Conservation (phyloP, 92 coral and sea anemone genomes). For the Paragorgia papillata region DNA sequence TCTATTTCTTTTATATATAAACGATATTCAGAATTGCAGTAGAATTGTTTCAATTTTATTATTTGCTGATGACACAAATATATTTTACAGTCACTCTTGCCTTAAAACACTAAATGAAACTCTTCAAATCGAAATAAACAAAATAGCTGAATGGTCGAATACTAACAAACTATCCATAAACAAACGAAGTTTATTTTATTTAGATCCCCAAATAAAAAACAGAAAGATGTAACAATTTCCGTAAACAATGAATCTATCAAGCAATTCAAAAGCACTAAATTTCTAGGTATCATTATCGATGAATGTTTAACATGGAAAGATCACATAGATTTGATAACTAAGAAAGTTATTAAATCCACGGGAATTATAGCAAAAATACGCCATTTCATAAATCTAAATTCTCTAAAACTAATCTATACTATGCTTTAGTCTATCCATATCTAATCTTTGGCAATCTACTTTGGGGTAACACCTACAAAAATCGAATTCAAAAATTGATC, state of each 20-base stretch:
- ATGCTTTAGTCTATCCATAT: constrained; percentile 36
- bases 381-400: constrained; percentile 8
- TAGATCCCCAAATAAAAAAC: constrained; percentile 11
- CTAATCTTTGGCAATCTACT: no score
- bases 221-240: constrained; percentile 1
- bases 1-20: no score
- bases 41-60: constrained; percentile 17
- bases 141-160: constrained; percentile 3
- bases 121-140: constrained; percentile 6
- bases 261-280: constrained; percentile 10
- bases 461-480: no score
- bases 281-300: constrained; percentile 20
- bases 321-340: not conserved
- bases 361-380: constrained; percentile 7
- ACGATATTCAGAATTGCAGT: constrained; percentile 20
- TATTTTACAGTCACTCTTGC: constrained; percentile 1
- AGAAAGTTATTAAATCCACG: constrained; percentile 12
- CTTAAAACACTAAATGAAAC: constrained; percentile 2
- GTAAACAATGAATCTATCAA: constrained; percentile 5
- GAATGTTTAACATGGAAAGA: no score
- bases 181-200: constrained; percentile 22
- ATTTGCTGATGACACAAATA: constrained; percentile 26
- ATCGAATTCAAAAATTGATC: constrained; percentile 4
- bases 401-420: constrained; percentile 4
- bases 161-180: no score